Evolutionary conservation across 2,797 vertebrate species (phyloP), one percentile per base, ranked within the genome.

Genomic region (Anguilla marmorata): DNA sequence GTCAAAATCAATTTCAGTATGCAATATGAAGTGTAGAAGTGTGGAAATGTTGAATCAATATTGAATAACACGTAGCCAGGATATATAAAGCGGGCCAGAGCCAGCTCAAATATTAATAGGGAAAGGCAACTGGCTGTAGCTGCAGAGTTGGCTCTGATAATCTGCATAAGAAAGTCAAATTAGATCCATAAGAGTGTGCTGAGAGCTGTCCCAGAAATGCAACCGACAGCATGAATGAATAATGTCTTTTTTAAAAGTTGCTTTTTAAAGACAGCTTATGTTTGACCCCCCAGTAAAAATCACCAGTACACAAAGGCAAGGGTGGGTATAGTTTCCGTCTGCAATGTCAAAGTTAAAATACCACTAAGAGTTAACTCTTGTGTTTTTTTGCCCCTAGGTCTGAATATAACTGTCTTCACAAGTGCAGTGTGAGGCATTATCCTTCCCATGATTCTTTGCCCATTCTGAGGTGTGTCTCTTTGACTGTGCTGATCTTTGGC

Each of bases 41-140:
- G 93, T 86, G 91, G 92, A 92, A 93, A 94, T 93, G 93, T 94
- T 94, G 92, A 94, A 94, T 89, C 93, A 93, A 93, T 91, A 91
- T 93, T 93, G 90, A 91, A 87, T 11, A 69, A 80, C 87, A 79
- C 54, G 30, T 69, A 79, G 63, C 41, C 58, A 72, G 58, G 50
- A 9, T 11, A 27, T 72, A 66, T 14, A 48, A 50, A 85, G 27
- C 21, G 30, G 54, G 30, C 41, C 66, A 69, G 58, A 76, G 33
- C 50, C 30, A 41, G 21, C 27, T 45, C 63, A 37, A 11, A 82
- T 24, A 63, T 19, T 54, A 37, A 76, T 21, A 24, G 63, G 33
- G 52, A 80, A 27, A 41, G 41, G 30, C 79, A 72, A 33, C 48
- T 69, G 66, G 24, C 56, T 41, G 16, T 41, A 50, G 27, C 76